These are phyloP conservation scores for Sylvicapra grimmia DNA, from an alignment of 2,113 vertebrate genomes.

Conservation along the genomic window DNA sequence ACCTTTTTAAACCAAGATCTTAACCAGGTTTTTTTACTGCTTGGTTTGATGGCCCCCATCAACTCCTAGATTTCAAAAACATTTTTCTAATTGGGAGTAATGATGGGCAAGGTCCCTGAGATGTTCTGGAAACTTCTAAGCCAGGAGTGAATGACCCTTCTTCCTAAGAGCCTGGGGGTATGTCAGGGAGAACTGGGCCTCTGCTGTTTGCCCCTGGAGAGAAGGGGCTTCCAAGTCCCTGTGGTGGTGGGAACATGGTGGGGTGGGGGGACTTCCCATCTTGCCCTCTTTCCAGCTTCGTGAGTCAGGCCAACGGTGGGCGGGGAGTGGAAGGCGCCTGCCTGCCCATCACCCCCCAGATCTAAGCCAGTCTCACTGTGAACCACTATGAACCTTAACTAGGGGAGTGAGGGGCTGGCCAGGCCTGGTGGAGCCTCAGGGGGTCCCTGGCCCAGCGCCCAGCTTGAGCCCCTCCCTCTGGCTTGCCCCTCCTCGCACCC, in stretches of 20 bases:
- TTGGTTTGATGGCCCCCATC: background rate
- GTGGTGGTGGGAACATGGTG: no score
- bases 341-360: background rate
- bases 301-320: background rate
- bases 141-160: background rate
- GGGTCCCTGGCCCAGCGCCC: background rate
- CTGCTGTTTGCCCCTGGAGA: background rate
- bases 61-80: slow-evolving; percentile 3
- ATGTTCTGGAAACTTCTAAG: slow-evolving; percentile 32
- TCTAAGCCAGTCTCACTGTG: slow-evolving; percentile 70
- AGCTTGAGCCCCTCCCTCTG: background rate
- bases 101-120: background rate
- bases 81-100: slow-evolving; percentile 12
- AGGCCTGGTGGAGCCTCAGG: background rate
- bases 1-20: slow-evolving; percentile 13
- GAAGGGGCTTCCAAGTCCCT: background rate
- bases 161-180: background rate
- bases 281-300: background rate
- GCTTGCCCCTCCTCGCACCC: background rate
- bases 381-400: slow-evolving; percentile 36
- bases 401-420: slow-evolving; percentile 33
- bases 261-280: background rate
- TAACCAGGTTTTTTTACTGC: background rate
- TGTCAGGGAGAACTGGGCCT: background rate
- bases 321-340: background rate